A percentile compares a stretch with the other conserved stretches of the same genome.
Conservation (phyloP, 2,888 invertebrate species). For the Doris montereyensis region DNA sequence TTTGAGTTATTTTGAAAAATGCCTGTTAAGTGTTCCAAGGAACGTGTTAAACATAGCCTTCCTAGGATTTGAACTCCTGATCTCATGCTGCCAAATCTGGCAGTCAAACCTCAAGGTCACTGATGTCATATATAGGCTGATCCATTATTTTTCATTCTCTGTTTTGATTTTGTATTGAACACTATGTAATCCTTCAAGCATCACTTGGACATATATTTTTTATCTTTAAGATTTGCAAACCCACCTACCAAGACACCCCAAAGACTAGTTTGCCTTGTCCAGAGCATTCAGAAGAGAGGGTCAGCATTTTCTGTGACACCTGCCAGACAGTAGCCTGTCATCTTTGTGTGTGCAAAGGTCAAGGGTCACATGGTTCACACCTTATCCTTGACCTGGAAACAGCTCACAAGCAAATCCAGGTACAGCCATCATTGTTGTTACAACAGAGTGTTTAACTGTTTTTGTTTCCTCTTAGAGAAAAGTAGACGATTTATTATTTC, state of each 20-base stretch:
- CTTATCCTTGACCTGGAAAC: conserved; percentile 65
- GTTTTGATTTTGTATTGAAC: no score
- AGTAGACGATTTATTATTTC: no score
- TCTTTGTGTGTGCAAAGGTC: conserved; percentile 68
- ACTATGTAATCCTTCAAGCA: no score
- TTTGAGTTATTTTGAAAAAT: no score
- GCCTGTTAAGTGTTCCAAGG: no score
- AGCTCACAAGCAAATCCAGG: conserved; percentile 63
- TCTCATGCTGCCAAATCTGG: no score
- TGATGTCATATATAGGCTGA: no score
- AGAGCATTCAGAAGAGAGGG: conserved; percentile 61
- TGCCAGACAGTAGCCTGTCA: conserved; percentile 66
- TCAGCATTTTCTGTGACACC: conserved; percentile 65
- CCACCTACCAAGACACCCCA: conserved; percentile 46
- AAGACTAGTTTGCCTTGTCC: conserved; percentile 54
- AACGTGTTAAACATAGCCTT: no score
- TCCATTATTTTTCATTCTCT: no score
- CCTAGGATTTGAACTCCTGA: no score
- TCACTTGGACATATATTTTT: no score
- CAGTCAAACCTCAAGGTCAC: no score
- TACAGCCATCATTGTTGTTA: conserved; percentile 38
- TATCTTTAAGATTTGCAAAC: conserved; percentile 31
- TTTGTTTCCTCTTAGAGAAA: background rate
- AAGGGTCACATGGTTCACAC: conserved; percentile 67
- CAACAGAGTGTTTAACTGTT: background rate